Percentiles rank a stretch among this genome's conserved stretches.
These are phyloP conservation scores for Equus przewalskii DNA, from an alignment of 2,113 vertebrate genomes.

Conservation along the genomic window DNA sequence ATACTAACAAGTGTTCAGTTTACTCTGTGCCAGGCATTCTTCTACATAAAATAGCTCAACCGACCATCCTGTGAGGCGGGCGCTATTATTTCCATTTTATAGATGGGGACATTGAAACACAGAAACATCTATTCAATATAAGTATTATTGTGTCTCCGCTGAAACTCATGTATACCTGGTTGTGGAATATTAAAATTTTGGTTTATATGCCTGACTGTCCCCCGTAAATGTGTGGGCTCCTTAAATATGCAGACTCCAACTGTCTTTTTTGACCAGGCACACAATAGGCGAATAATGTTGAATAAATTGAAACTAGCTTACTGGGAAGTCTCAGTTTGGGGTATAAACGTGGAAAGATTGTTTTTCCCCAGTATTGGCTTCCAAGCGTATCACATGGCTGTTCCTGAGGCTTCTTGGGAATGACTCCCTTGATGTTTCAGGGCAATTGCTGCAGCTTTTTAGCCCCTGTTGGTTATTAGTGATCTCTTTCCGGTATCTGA, in stretches of 20 bases:
- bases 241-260: not conserved
- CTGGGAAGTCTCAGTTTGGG: not conserved
- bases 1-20: not conserved
- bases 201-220: not conserved
- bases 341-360: not conserved
- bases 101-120: not conserved
- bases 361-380: not conserved
- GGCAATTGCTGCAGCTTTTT: not conserved
- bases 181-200: not conserved
- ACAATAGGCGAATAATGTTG: not conserved
- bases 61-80: not conserved
- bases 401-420: not conserved
- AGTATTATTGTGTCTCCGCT: not conserved
- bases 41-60: not conserved
- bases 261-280: not conserved
- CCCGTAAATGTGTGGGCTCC: not conserved
- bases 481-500: not conserved
- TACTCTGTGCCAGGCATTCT: not conserved
- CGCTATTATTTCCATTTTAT: not conserved
- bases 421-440: not conserved
- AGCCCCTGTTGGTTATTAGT: not conserved
- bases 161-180: not conserved
- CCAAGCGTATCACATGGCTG: not conserved
- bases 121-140: not conserved
- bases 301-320: not conserved